A percentile compares a stretch with the other conserved stretches of the same genome.
phyloP scores from a whole-genome alignment of 2,888 invertebrate genomes.

The Lasioglossum lativentre region DNA sequence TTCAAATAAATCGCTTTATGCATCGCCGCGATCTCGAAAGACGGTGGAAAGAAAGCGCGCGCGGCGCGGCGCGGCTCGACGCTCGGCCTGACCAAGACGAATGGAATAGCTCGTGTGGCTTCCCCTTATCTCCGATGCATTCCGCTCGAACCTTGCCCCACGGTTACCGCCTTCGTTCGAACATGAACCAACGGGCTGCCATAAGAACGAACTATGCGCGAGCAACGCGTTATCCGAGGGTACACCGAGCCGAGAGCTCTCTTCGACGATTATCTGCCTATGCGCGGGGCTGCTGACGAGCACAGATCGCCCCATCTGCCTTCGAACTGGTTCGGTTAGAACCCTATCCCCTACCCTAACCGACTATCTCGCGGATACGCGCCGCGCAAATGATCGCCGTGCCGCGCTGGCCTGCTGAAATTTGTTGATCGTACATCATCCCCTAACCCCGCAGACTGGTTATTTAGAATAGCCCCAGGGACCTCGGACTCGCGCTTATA shows the following conservation, averaged over 20 bases:
- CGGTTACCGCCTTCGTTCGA: slow-evolving; percentile 50
- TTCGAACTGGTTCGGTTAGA: slow-evolving; percentile 18
- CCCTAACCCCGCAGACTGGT: neutral
- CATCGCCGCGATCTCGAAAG: slow-evolving; percentile 74
- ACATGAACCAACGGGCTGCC: slow-evolving; percentile 36
- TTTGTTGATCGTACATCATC: slow-evolving; percentile 15
- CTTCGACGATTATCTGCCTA: slow-evolving; percentile 33
- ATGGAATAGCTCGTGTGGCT: slow-evolving; percentile 70
- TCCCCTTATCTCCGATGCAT: slow-evolving; percentile 72
- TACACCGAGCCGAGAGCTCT: neutral
- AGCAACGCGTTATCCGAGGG: slow-evolving; percentile 11
- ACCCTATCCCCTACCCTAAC: neutral
- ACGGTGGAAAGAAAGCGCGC: slow-evolving; percentile 53
- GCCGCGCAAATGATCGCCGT: slow-evolving; percentile 15
- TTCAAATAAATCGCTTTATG: slow-evolving; percentile 79
- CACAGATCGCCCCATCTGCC: slow-evolving; percentile 25
- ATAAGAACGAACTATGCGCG: slow-evolving; percentile 31
- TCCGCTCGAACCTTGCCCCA: slow-evolving; percentile 64
- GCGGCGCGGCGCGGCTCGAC: slow-evolving; percentile 48
- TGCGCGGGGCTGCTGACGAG: slow-evolving; percentile 32
- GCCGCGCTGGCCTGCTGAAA: neutral
- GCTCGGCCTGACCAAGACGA: slow-evolving; percentile 73
- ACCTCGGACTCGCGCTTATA: too few species aligned
- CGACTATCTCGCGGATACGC: slow-evolving; percentile 7
- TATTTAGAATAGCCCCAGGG: neutral